Percentiles rank a stretch among this genome's conserved stretches.
These are phyloP conservation scores for Pelodytes ibericus DNA, from an alignment of 2,797 vertebrate genomes.

Conservation along the genomic window DNA sequence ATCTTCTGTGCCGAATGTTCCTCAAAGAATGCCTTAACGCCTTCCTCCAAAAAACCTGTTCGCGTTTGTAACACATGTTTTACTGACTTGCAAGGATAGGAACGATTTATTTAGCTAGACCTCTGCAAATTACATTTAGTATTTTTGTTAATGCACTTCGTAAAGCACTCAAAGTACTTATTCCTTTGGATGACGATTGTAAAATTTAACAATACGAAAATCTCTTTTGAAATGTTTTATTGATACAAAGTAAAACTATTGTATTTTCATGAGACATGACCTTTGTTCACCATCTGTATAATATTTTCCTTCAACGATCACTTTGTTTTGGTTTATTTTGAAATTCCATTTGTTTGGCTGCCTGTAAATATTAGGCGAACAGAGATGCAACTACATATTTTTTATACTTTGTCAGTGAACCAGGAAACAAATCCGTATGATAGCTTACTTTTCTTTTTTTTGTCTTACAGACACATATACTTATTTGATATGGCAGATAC, in stretches of 20 bases:
- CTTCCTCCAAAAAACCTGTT: conserved; percentile 96
- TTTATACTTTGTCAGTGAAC: conserved; percentile 76
- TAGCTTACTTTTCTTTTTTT: not conserved
- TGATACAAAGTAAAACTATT: conserved; percentile 73
- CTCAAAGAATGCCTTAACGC: conserved; percentile 88
- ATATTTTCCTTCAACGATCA: conserved; percentile 64
- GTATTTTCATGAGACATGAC: conserved; percentile 73
- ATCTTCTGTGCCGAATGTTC: conserved; percentile 98
- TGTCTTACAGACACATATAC: too few relatives aligned
- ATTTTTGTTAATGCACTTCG: conserved; percentile 82
- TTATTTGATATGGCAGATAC: too few relatives aligned
- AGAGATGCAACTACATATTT: conserved; percentile 80
- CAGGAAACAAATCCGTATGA: conserved; percentile 61
- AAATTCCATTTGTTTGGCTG: conserved; percentile 67
- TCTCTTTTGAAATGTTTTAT: conserved; percentile 74
- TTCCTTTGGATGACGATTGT: conserved; percentile 73
- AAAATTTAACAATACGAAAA: conserved; percentile 70
- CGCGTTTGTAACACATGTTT: conserved; percentile 94
- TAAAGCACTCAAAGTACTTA: conserved; percentile 75
- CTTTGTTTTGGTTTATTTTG: conserved; percentile 68
- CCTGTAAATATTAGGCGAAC: conserved; percentile 81
- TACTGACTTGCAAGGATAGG: conserved; percentile 92
- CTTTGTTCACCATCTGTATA: conserved; percentile 72
- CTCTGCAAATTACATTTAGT: conserved; percentile 63
- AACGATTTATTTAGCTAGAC: conserved; percentile 52